These are phyloP conservation scores for Acrocephalus arundinaceus DNA, from an alignment of 2,113 vertebrate genomes.

Conservation along the genomic window DNA sequence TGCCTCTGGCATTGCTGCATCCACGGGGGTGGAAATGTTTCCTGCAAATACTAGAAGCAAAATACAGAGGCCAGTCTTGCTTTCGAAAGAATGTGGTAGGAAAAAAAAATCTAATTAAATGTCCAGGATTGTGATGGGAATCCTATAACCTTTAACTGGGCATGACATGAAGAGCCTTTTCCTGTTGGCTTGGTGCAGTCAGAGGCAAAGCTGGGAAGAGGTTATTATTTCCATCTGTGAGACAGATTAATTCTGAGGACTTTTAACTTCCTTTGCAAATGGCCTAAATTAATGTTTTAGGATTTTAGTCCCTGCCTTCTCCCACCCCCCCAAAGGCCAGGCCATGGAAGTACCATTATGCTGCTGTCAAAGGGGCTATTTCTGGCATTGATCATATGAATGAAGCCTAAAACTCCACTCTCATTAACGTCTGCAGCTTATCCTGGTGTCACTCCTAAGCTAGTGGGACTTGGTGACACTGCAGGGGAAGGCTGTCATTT, in stretches of 20 bases:
- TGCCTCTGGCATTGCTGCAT: not conserved
- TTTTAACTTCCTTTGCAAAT: constrained; percentile 19
- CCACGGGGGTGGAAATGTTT: not conserved
- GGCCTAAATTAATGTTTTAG: constrained; percentile 57
- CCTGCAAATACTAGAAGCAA: not conserved
- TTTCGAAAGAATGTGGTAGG: not conserved
- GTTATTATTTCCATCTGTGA: constrained; percentile 8
- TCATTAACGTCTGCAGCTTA: constrained; percentile 62
- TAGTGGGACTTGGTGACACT: constrained; percentile 41
- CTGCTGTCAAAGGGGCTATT: constrained; percentile 61
- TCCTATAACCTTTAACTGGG: not conserved
- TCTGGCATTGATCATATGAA: constrained; percentile 62
- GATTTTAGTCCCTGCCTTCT: constrained; percentile 21
- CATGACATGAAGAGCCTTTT: not conserved
- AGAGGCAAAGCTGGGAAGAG: not conserved
- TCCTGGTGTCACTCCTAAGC: constrained; percentile 37
- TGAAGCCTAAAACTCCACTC: constrained; percentile 53
- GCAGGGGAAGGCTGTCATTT: constrained; percentile 59
- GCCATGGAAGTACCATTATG: constrained; percentile 53
- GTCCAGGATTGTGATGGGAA: not conserved
- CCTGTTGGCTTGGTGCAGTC: not conserved
- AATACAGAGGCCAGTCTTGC: not conserved
- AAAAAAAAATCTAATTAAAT: not conserved
- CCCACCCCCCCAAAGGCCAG: not conserved
- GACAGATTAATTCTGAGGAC: constrained; percentile 26